Conservation (phyloP, 2,888 invertebrate genomes). For the Stenchaetothrips biformis region DNA sequence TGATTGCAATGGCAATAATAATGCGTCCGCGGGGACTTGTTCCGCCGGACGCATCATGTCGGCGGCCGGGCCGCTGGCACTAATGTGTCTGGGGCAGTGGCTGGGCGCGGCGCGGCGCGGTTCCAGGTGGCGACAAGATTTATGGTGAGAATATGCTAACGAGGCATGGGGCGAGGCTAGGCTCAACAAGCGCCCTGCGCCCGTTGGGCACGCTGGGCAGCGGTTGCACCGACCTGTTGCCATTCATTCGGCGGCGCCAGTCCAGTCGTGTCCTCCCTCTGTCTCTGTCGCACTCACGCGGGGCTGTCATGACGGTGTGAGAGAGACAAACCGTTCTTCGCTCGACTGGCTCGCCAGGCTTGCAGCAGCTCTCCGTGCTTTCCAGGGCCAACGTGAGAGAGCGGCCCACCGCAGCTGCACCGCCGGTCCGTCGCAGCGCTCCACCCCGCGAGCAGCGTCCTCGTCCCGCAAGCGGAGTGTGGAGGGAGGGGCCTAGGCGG, state of each 20-base stretch:
- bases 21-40: too few relatives aligned
- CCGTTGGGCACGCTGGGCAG: background rate
- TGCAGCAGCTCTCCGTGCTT: background rate
- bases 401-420: too few relatives aligned
- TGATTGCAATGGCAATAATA: too few relatives aligned
- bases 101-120: background rate
- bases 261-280: background rate
- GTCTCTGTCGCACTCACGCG: background rate
- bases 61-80: too few relatives aligned
- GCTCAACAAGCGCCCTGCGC: background rate
- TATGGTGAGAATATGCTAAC: conserved; percentile 29
- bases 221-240: background rate
- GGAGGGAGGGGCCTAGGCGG: background rate
- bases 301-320: background rate
- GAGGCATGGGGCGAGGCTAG: background rate
- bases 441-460: background rate
- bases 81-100: background rate
- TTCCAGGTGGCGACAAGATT: conserved; percentile 27
- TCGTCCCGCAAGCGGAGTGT: background rate
- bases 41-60: too few relatives aligned
- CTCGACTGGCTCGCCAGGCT: background rate
- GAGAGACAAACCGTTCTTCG: background rate
- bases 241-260: background rate
- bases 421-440: background rate
- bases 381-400: too few relatives aligned